Conservation (phyloP, 1,140 invertebrate genomes). For the Lordiphosa collinella region DNA sequence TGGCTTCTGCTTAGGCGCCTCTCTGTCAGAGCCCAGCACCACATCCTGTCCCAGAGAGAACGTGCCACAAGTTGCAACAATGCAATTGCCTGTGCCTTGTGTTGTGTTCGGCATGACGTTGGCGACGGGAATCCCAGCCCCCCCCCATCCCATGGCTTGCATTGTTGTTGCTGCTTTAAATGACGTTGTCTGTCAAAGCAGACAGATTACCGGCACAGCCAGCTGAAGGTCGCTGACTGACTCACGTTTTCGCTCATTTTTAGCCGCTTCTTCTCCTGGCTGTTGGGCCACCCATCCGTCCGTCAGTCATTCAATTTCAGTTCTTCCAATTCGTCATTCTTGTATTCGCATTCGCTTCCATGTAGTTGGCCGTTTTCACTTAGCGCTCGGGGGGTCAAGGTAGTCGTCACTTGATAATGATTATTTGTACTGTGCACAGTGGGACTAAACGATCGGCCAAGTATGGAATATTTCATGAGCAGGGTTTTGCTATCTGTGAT, state of each 20-base stretch:
- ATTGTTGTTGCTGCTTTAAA: conserved; percentile 19
- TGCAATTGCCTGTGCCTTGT: conserved; percentile 23
- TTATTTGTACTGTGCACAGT: conserved; percentile 42
- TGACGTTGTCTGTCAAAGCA: conserved; percentile 59
- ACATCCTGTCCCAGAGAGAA: conserved; percentile 23
- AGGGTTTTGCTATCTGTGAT: too few species aligned
- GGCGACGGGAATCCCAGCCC: neutral
- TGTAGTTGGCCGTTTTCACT: conserved; percentile 28
- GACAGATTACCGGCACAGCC: conserved; percentile 35
- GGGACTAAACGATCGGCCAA: neutral
- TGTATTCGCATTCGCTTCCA: conserved; percentile 38
- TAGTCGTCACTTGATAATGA: conserved; percentile 56
- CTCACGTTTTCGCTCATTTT: conserved; percentile 67
- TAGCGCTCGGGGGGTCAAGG: conserved; percentile 60
- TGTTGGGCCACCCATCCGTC: conserved; percentile 13
- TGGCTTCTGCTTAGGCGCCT: conserved; percentile 24
- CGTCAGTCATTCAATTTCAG: conserved; percentile 26
- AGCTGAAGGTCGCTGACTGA: conserved; percentile 36
- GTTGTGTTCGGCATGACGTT: neutral
- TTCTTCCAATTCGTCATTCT: conserved; percentile 38
- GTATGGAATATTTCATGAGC: too few species aligned
- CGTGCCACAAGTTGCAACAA: conserved; percentile 29
- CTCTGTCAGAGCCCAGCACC: neutral
- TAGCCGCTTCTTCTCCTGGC: conserved; percentile 23
- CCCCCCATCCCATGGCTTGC: neutral